These are phyloP conservation scores for Mergus octosetaceus DNA, from an alignment of 2,797 vertebrate genomes.

Conservation along the genomic window DNA sequence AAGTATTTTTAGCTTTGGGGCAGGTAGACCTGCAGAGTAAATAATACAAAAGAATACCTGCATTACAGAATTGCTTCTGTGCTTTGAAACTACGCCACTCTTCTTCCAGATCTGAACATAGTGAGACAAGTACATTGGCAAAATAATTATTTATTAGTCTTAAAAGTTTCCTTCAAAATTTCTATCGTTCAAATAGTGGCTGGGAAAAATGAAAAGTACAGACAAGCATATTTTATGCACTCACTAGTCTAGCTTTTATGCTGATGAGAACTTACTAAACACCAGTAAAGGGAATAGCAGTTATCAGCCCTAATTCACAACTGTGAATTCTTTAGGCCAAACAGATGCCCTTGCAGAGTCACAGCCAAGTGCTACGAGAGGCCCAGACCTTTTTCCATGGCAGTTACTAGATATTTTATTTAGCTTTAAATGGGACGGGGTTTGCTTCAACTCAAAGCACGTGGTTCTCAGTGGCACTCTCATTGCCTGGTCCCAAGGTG, in stretches of 20 bases:
- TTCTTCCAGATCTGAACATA: not conserved
- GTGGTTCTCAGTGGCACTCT: not conserved
- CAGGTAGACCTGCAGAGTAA: constrained; percentile 20
- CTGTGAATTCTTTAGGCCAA: not conserved
- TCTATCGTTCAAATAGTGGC: constrained; percentile 42
- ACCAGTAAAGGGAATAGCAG: not conserved
- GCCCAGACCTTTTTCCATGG: not conserved
- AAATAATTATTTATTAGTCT: constrained; percentile 68
- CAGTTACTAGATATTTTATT: not conserved
- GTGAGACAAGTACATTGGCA: constrained; percentile 19
- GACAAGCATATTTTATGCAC: constrained; percentile 39
- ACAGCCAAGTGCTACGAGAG: not conserved
- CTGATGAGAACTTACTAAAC: constrained; percentile 41
- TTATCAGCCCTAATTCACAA: not conserved
- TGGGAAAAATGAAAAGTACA: constrained; percentile 39
- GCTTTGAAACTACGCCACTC: not conserved
- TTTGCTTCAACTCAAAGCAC: not conserved
- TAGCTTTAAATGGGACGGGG: not conserved
- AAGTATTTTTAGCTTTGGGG: not conserved
- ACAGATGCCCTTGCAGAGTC: constrained; percentile 19
- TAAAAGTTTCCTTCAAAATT: constrained; percentile 63
- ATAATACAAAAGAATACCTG: not conserved
- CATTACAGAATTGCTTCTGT: not conserved
- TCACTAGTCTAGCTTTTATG: constrained; percentile 25
- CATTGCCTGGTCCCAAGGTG: not conserved